phyloP scores from a whole-genome alignment of 2,113 vertebrate species.

The Actenoides lindsayi region DNA sequence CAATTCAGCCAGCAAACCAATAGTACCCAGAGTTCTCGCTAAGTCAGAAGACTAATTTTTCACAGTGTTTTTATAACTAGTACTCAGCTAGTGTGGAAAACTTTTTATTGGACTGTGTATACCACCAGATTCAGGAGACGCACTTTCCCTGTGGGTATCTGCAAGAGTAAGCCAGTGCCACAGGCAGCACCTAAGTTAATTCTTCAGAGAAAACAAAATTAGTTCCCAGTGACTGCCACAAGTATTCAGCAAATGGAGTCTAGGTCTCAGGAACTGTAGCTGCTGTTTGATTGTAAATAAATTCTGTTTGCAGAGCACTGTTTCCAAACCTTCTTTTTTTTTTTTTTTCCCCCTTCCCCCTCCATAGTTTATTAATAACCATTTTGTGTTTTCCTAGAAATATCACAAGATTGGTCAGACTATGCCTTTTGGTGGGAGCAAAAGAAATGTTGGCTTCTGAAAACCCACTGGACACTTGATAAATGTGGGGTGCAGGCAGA shows the following conservation, averaged over 20 bases:
- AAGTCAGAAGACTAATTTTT: neutral
- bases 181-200: neutral
- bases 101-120: neutral
- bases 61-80: neutral
- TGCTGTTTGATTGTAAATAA: neutral
- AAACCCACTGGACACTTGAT: conserved; percentile 97
- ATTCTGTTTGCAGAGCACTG: neutral
- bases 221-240: neutral
- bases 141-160: neutral
- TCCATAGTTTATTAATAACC: neutral
- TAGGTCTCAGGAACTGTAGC: neutral
- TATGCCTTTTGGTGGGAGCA: conserved; percentile 97
- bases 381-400: conserved; percentile 73
- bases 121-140: neutral
- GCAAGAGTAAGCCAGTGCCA: neutral
- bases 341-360: neutral
- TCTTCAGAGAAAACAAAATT: neutral
- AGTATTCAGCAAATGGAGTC: neutral
- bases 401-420: conserved; percentile 93
- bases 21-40: neutral
- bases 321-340: neutral
- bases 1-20: neutral
- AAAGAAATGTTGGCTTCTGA: conserved; percentile 92
- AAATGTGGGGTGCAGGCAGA: conserved; percentile 94
- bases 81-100: neutral